These are phyloP conservation scores for Hydractinia symbiolongicarpus DNA, from an alignment of 30 jellyfish, hydroid and myxozoan genomes.

Conservation along the genomic window DNA sequence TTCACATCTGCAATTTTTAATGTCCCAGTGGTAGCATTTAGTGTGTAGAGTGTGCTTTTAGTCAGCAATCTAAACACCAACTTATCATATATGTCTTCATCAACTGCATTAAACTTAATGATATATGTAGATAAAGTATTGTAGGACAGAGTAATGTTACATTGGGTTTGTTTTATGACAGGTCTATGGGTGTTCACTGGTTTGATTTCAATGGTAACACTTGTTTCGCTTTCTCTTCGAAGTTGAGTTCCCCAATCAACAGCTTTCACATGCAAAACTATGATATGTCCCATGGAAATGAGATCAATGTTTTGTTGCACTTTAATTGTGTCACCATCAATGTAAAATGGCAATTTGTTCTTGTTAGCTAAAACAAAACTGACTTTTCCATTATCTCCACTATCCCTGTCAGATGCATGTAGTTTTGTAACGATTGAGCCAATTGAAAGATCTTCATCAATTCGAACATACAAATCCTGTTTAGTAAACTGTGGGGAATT, in stretches of 20 bases:
- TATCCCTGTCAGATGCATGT: conserved; percentile 38
- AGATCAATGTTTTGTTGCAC: background rate
- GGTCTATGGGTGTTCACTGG: conserved; percentile 77
- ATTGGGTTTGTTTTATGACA: conserved; percentile 29
- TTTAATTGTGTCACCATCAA: conserved; percentile 5
- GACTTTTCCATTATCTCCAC: conserved; percentile 29
- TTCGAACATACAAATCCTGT: background rate
- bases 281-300: background rate
- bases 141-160: conserved; percentile 36
- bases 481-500: conserved; percentile 67
- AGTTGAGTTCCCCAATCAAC: conserved; percentile 21
- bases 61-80: conserved; percentile 30
- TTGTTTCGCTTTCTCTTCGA: conserved; percentile 33
- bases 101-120: conserved; percentile 62
- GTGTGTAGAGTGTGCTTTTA: conserved; percentile 46
- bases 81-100: conserved; percentile 23
- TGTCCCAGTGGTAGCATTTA: conserved; percentile 54
- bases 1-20: conserved; percentile 24
- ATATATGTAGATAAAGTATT: background rate
- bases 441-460: conserved; percentile 25
- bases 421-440: conserved; percentile 29
- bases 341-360: conserved; percentile 11
- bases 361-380: conserved; percentile 22
- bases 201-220: conserved; percentile 40
- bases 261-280: conserved; percentile 28